Evolutionary conservation across 2,797 vertebrate genomes (phyloP), one percentile per base, ranked within the genome.

Genomic region (Lagodon rhomboides): DNA sequence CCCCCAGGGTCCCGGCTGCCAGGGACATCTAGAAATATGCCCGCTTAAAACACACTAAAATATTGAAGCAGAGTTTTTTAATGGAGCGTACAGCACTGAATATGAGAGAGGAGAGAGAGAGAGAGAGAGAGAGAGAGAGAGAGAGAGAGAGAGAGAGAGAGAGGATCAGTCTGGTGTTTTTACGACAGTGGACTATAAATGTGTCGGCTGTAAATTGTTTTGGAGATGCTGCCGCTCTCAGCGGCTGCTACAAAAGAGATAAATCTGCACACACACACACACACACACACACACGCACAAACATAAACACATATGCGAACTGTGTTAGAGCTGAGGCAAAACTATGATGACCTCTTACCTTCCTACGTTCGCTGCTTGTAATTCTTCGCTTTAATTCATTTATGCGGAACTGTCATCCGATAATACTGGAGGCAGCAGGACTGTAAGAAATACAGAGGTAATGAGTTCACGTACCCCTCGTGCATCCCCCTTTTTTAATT

Each of bases 141-240:
- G 82, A 34, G 34, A 34, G 34, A 27, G 27, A 70, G 82, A 67
- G 88, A 69, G 83, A 80, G 82, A 84, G 75, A 78, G 78, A 58
- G 83, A 61, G 82, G 77, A 90, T 89, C 86, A 87, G 80, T 89
- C 87, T 90, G 89, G 59, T 82, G 81, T 55, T 86, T 92, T 90
- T 91, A 89, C 78, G 85, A 90, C 50, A 63, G 54, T 72, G 66
- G 75, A 86, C 89, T 68, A 89, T 90, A 89, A 90, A 92, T 75
- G 83, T 85, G 87, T 88, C 79, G 65, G 86, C 70, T 85, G 86
- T 91, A 90, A 90, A 92, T 91, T 89, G 87, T 90, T 88, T 87
- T 87, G 86, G 89, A 89, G 89, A 88, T 90, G 90, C 90, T 79
- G 71, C 82, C 12, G 75, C 82, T 90, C 80, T 86, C 76, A 78